phyloP scores from a whole-genome alignment of 1,140 invertebrate genomes.

The Ips typographus region DNA sequence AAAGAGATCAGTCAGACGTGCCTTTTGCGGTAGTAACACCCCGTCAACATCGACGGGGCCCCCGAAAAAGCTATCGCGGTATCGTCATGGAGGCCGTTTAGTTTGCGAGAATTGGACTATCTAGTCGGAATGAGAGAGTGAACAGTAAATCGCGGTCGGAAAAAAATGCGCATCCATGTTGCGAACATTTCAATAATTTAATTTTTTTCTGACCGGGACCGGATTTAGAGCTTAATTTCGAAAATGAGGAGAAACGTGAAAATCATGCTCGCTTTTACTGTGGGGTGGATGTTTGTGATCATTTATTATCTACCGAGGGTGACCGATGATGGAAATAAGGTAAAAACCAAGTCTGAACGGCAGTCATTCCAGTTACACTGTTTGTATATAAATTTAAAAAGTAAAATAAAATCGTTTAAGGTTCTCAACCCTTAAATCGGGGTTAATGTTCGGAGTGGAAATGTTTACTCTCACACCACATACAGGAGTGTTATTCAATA shows the following conservation, averaged over 20 bases:
- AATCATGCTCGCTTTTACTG: slow-evolving; percentile 53
- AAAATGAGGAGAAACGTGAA: slow-evolving; percentile 56
- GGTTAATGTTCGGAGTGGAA: no score
- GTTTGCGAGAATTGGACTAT: slow-evolving; percentile 9
- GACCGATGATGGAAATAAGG: slow-evolving; percentile 29
- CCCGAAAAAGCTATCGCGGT: slow-evolving; percentile 4
- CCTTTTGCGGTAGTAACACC: slow-evolving; percentile 4
- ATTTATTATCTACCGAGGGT: slow-evolving; percentile 52
- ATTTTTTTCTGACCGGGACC: slow-evolving; percentile 1
- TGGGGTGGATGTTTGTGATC: slow-evolving; percentile 57
- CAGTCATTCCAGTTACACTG: no score
- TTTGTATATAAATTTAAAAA: no score
- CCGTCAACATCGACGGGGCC: slow-evolving; percentile 5
- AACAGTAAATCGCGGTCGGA: background rate
- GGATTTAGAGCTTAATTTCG: background rate
- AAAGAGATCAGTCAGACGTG: slow-evolving; percentile 8
- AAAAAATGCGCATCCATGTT: slow-evolving; percentile 19
- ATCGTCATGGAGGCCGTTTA: slow-evolving; percentile 14
- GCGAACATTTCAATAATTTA: slow-evolving; percentile 10
- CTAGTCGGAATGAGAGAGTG: slow-evolving; percentile 22
- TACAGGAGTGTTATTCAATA: no score
- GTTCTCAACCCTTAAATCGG: no score
- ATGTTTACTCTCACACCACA: no score
- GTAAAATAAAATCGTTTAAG: no score
- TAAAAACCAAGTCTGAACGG: background rate